These are phyloP conservation scores for Cremastobaeus sp. DNA, from an alignment of 2,888 invertebrate genomes.

Conservation along the genomic window DNA sequence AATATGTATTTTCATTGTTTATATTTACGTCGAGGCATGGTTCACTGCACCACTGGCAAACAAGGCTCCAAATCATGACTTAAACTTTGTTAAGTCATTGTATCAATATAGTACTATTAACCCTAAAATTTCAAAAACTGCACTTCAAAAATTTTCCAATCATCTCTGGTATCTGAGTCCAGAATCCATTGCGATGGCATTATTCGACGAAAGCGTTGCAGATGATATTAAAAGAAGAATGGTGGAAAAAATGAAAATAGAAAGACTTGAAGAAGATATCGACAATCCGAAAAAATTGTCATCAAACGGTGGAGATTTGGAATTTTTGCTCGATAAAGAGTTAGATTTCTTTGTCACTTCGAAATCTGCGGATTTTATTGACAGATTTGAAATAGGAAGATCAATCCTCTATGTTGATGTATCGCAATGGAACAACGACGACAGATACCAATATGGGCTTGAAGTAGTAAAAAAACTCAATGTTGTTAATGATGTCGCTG, in stretches of 20 bases:
- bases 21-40: constrained; percentile 8
- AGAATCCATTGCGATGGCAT: not conserved
- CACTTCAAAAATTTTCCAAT: not conserved
- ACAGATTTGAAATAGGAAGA: not conserved
- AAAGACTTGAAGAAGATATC: not conserved
- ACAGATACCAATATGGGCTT: not conserved
- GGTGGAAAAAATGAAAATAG: not conserved
- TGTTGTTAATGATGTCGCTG: constrained; percentile 10
- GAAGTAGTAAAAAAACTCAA: not conserved
- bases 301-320: not conserved
- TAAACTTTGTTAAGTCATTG: constrained; percentile 44
- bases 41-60: constrained; percentile 23
- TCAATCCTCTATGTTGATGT: constrained; percentile 1
- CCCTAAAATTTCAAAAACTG: not conserved
- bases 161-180: constrained; percentile 12
- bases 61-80: constrained; percentile 45
- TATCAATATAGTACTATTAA: constrained; percentile 11
- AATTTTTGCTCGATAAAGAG: not conserved
- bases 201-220: constrained; percentile 2
- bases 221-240: not conserved
- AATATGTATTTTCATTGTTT: constrained; percentile 52
- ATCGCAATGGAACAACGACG: not conserved
- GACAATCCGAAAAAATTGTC: constrained; percentile 33
- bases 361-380: constrained; percentile 4
- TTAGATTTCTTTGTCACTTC: not conserved